A percentile compares a stretch with the other conserved stretches of the same genome.
Conservation (phyloP, 2,797 vertebrate genomes). For the Zenarchopterus dispar region DNA sequence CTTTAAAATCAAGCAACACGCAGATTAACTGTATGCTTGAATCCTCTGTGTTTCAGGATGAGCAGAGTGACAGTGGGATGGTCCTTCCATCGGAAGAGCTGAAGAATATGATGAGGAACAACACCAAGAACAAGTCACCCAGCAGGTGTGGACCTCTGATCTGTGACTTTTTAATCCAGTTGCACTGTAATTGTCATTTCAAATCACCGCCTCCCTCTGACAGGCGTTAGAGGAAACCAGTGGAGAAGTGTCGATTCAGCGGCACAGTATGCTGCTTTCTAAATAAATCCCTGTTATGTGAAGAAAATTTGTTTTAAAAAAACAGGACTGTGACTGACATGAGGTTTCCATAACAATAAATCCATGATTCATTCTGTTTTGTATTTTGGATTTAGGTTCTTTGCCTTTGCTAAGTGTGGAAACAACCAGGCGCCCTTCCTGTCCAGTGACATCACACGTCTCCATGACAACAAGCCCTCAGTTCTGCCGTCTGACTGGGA, state of each 20-base stretch:
- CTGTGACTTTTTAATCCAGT: not conserved
- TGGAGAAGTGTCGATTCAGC: too few species aligned
- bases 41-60: constrained; percentile 79
- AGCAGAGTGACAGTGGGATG: constrained; percentile 86
- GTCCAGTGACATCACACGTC: constrained; percentile 72
- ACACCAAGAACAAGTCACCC: constrained; percentile 66
- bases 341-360: not conserved
- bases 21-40: not conserved
- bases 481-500: constrained; percentile 62
- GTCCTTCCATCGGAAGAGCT: constrained; percentile 88
- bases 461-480: constrained; percentile 53
- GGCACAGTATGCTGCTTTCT: too few species aligned
- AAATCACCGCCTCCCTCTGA: too few species aligned
- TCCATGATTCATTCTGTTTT: too few species aligned
- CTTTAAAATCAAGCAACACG: not conserved
- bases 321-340: too few species aligned
- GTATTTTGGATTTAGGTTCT: constrained; percentile 72
- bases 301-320: too few species aligned
- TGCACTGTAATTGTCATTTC: too few species aligned
- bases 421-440: constrained; percentile 71
- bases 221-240: not conserved
- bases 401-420: constrained; percentile 78
- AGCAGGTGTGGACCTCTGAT: constrained; percentile 67
- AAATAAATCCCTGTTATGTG: too few species aligned
- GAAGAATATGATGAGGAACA: constrained; percentile 83